Evolutionary conservation across 2,888 invertebrate species (phyloP), one percentile per base, ranked within the genome.

Genomic region (Dryadula phaetusa): DNA sequence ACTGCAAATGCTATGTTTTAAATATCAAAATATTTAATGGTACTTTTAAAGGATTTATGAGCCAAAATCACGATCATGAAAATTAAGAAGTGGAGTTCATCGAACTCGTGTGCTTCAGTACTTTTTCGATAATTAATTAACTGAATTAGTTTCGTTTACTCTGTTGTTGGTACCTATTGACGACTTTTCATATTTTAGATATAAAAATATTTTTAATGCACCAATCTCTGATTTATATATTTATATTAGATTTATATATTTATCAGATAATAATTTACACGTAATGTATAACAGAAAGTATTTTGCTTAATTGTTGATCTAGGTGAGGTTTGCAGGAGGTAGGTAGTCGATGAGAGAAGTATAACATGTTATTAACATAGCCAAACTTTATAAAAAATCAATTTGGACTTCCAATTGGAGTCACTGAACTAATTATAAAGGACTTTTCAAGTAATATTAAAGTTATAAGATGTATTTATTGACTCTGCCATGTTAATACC

Each of bases 1-100:
- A 62, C 62, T 62, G 52, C 67, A 60, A 65, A 62, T 37, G 12
- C 52, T 58, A 44, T 44, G 46, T 47, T 66, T 37, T n/a, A 40
- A 40, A 40, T 56, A n/a, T n/a, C 56, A 56, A 22, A 37, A 56
- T 22, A 40, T 56, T 40, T 56, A 16, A 52, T 52, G n/a, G 25
- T 52, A 3, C 28, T 52, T 28, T 28, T 5, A 10, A 16, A 52
- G 16, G 49, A 52, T 52, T 52, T 16, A 52, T 28, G 28, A 28
- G 49, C n/a, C 20, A 5, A 20, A 12, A 6, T 49, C 7, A 22
- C n/a, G 49, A 49, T 8, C n/a, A n/a, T n/a, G 7, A 25, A 25
- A 46, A n/a, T 10, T 28, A 25, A 6, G 22, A 6, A 2, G 46
- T 14, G 22, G 14, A 28, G 49, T 28, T 52, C 28, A 10, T 28